Conservation (phyloP, 1,140 invertebrate genomes). For the Pectinophora gossypiella region DNA sequence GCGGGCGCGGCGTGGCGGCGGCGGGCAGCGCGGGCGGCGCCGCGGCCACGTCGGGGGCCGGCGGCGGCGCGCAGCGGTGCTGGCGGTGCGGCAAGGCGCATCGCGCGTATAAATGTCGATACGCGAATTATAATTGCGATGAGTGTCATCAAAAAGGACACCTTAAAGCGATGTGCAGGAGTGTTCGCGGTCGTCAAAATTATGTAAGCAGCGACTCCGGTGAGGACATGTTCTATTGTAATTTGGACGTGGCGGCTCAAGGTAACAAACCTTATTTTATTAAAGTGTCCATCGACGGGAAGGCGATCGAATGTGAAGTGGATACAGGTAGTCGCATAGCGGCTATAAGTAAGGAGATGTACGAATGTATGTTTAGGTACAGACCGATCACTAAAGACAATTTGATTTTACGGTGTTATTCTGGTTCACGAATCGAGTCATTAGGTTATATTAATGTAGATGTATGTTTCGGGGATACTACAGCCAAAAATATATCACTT, state of each 20-base stretch:
- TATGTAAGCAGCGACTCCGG: neutral
- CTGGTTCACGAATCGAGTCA: conserved; percentile 11
- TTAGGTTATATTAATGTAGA: conserved; percentile 13
- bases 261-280: conserved; percentile 23
- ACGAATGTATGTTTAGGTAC: neutral
- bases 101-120: neutral
- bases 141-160: conserved; percentile 1
- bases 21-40: neutral
- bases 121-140: neutral
- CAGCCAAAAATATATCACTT: no score
- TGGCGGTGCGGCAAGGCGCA: neutral
- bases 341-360: conserved; percentile 9
- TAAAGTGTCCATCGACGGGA: conserved; percentile 6
- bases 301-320: neutral
- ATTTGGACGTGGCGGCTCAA: conserved; percentile 14
- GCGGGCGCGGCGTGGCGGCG: neutral
- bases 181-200: neutral
- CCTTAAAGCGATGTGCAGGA: conserved; percentile 4
- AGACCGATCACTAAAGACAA: conserved; percentile 2
- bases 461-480: neutral
- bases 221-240: conserved; percentile 11
- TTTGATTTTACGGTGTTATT: conserved; percentile 12
- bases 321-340: conserved; percentile 9
- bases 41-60: neutral
- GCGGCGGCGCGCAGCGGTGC: neutral